Evolutionary conservation across 2,888 invertebrate genomes (phyloP), one percentile per base, ranked within the genome.

Genomic region (Odontocolon sp.): DNA sequence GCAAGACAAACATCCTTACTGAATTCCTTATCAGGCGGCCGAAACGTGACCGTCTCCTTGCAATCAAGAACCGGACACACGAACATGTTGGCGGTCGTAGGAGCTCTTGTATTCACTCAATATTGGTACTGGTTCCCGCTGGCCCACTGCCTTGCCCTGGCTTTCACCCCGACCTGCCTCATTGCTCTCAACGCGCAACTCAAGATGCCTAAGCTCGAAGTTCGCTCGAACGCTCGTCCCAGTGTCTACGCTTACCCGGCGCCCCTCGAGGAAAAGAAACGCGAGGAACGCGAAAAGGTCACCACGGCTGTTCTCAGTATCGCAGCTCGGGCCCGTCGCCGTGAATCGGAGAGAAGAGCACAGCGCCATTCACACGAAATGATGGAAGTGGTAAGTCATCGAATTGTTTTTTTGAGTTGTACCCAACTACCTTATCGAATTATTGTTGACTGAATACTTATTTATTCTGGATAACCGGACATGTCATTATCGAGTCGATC

Each of bases 81-180:
- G 82, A 98, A 99, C 91, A 96, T 99, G 95, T 93, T 97, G 78
- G 98, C 98, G 0, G 98, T 99, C 1, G 99, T 99, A 1, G 99
- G 99, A 23, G 96, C 98, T 92, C 92, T 99, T 66, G 97, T 99
- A 0, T 99, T 99, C 91, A 98, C 98, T 0, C 99, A 99, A 91
- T 99, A 99, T 91, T 99, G 99, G 99, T 99, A 99, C 91, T 99
- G 99, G 99, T 99, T 98, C 94, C 99, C 99, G 0, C 92, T 99
- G 81, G 96, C 98, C 0, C 98, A 99, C 90, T 99, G 99, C 86
- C 92, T 99, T 67, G 97, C 98, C 0, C 92, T 99, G 77, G 97
- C 99, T 3, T 99, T 99, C 89, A 97, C 97, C 0, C 99, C 99
- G 1, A 99, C 99, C 1, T 97, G 97, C 86, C 91, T 99, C 33